Evolutionary conservation across 2,888 invertebrate genomes (phyloP).

Genomic region (Sinelater perroti): DNA sequence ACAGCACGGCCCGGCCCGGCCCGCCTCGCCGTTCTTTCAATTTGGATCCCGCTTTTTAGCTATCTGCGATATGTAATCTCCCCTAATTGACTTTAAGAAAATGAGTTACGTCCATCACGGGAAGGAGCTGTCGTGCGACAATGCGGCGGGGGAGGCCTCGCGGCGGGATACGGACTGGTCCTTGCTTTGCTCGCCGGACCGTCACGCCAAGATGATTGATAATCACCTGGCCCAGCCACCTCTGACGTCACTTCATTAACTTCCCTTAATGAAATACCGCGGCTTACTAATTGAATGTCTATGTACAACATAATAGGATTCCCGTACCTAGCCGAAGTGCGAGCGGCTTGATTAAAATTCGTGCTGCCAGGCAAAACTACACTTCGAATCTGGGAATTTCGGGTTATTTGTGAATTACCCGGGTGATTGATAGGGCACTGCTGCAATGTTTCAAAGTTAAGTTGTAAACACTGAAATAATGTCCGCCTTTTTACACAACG

Average conservation of each 20-base stretch:
- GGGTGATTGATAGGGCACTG: too few species aligned
- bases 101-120: conserved; percentile 44
- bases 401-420: too few species aligned
- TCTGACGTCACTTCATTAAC: conserved; percentile 61
- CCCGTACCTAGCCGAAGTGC: conserved; percentile 51
- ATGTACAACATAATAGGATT: conserved; percentile 60
- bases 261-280: conserved; percentile 60
- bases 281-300: conserved; percentile 62
- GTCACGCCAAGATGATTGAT: conserved; percentile 55
- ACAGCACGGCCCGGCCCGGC: too few species aligned
- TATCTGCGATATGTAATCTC: conserved; percentile 11
- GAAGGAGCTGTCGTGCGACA: conserved; percentile 37
- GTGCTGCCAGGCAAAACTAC: not conserved
- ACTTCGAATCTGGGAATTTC: too few species aligned
- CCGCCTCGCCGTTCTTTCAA: not conserved
- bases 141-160: conserved; percentile 30
- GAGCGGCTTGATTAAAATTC: conserved; percentile 40
- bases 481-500: too few species aligned
- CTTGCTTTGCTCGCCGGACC: conserved; percentile 31
- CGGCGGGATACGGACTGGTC: conserved; percentile 32
- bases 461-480: too few species aligned
- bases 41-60: not conserved
- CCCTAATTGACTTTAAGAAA: conserved; percentile 26
- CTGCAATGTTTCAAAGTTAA: too few species aligned
- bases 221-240: conserved; percentile 57